Base-by-base conservation (phyloP, 2,113 vertebrate genomes). In the Steatornis caripensis region DNA sequence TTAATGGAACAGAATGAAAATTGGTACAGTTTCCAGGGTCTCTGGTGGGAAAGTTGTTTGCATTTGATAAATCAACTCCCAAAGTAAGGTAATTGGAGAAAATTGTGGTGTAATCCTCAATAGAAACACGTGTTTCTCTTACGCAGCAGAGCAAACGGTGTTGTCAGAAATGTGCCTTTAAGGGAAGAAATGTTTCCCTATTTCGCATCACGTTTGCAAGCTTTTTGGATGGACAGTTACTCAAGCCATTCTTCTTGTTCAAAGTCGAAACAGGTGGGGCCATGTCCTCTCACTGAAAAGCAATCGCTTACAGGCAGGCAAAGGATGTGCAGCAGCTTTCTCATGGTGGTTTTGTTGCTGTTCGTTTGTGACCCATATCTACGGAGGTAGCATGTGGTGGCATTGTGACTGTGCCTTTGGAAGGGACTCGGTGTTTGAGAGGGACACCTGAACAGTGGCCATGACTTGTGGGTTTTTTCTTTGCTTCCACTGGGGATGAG, bases 21-120 rank as follows among this genome's bases (percentile, higher is more conserved):
- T 41, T 51, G 97, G 95, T 97, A 95, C 77, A 18, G 53, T 96
- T 89, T 97, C 94, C 94, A 97, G 94, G 77, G 87, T 96, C 95
- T 97, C 78, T 96, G 80, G n/a, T 97, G 91, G 82, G 77, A 92
- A 97, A 92, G 51, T 88, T 96, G 45, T 93, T 91, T 15, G 3
- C 55, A 48, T 65, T 89, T 96, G 80, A 91, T 96, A 84, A 97
- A 95, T 60, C 88, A n/a, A 61, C 93, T 96, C 87, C 74, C 61
- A 76, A 84, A 95, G 75, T 70, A 85, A 66, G n/a, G 49, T 93
- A 93, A 94, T 48, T 95, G 90, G 90, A 95, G 76, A 93, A 87
- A 94, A 96, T 14, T 78, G 76, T 79, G 69, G 46, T 79, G 76
- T 84, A 92, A 93, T 95, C 87, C 66, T 89, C 77, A 91, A 64